These are phyloP conservation scores for Cheilosia impressa DNA, from an alignment of 2,888 invertebrate species.

Conservation along the genomic window DNA sequence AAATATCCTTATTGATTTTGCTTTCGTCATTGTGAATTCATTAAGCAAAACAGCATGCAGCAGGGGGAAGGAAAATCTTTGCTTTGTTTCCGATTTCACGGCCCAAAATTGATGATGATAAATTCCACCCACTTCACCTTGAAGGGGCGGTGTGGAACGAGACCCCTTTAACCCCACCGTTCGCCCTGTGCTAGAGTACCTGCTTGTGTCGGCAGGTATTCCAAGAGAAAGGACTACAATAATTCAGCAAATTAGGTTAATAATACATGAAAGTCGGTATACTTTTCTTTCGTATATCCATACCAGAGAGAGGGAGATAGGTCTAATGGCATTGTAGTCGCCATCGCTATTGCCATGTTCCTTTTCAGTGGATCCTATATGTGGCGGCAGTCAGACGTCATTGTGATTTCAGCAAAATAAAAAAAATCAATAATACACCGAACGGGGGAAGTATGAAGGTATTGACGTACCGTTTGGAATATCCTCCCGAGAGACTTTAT, in stretches of 20 bases:
- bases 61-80: slow-evolving; percentile 14
- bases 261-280: slow-evolving; percentile 41
- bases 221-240: not conserved
- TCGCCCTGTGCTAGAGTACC: not conserved
- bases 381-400: slow-evolving; percentile 30
- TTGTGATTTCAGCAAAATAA: not conserved
- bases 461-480: not conserved
- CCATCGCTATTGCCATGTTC: slow-evolving; percentile 7
- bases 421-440: slow-evolving; percentile 16
- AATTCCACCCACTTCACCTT: slow-evolving; percentile 52
- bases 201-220: slow-evolving; percentile 8
- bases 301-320: not conserved
- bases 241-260: slow-evolving; percentile 64
- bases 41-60: not conserved
- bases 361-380: not conserved
- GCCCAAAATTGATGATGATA: slow-evolving; percentile 30
- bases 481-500: not conserved
- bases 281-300: not conserved
- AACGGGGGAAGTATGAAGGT: not conserved
- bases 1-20: slow-evolving; percentile 26
- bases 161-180: not conserved
- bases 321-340: slow-evolving; percentile 19
- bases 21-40: slow-evolving; percentile 9
- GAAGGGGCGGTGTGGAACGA: slow-evolving; percentile 5
- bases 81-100: slow-evolving; percentile 28